Base-by-base conservation (phyloP, 2,113 vertebrate species). In the Bettongia penicillata region DNA sequence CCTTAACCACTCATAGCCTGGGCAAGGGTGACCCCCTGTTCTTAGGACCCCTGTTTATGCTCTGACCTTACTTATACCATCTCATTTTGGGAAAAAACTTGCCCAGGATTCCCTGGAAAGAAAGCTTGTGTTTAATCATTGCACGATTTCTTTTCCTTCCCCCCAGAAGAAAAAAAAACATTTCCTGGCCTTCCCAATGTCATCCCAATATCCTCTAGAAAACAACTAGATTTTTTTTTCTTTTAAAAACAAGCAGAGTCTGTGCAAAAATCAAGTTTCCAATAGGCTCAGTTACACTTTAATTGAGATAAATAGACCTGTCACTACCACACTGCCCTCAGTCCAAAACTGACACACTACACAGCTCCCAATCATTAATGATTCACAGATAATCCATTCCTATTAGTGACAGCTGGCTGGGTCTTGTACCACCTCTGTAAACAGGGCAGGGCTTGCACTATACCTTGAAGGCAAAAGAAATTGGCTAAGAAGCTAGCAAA, bases 211-310 rank as follows among this genome's bases (percentile, higher is more conserved):
- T 94, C 89, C 52, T 23, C 77, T 93, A 91, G 3, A 23, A 57
- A 90, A 47, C 25, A 93, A 50, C 77, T 37, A 51, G n/a, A 49
- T 26, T 77, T 95, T 84, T 77, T 23, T 23, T 84, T 43, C n/a
- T 84, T 93, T 94, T 68, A 91, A 91, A 94, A 91, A 47, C 50
- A 93, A 37, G 89, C 6, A 28, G n/a, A 25, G 28, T 53, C 1
- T 93, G 47, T 95, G 90, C 92, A 89, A n/a, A 96, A 93, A 94
- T 95, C 43, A 96, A 91, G 37, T n/a, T 94, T 93, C 47, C 28
- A 55, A 3, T 50, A 22, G 89, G 91, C 90, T 91, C 11, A 93
- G 90, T 51, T 95, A 52, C 8, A 89, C 53, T 84, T 93, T 95
- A 53, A 92, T 89, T 77, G 48, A 84, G 23, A 93, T 68, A 68